phyloP scores from a whole-genome alignment of 2,797 vertebrate genomes.

The Peromyscus eremicus region DNA sequence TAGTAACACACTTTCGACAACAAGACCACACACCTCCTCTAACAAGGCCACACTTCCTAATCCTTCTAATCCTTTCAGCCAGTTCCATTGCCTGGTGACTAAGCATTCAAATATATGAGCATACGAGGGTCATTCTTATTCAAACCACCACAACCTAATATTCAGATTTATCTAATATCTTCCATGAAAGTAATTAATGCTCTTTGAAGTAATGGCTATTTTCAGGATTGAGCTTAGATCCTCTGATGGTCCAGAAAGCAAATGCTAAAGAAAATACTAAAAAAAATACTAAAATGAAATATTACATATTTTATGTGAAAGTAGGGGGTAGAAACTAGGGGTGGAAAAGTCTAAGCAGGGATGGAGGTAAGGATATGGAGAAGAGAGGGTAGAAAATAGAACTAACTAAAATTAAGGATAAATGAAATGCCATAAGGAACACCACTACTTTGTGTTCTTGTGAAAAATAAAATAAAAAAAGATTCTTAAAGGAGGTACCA shows the following conservation, averaged over 20 bases:
- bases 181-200: background rate
- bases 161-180: background rate
- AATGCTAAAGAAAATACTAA: background rate
- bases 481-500: background rate
- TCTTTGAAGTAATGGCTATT: background rate
- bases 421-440: background rate
- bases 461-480: background rate
- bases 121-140: background rate
- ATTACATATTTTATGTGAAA: background rate
- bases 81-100: background rate
- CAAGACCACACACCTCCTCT: background rate
- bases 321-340: background rate
- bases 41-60: background rate
- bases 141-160: background rate
- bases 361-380: background rate
- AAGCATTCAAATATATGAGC: background rate
- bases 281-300: background rate
- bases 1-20: background rate
- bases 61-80: background rate
- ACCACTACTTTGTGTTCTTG: too few relatives aligned
- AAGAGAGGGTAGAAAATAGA: background rate
- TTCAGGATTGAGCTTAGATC: background rate
- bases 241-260: background rate
- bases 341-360: background rate
- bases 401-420: background rate